Percentiles rank a stretch among this genome's conserved stretches.
Evolutionary conservation across 2,797 vertebrate genomes (phyloP).

Genomic region (Aulostomus chinensis): DNA sequence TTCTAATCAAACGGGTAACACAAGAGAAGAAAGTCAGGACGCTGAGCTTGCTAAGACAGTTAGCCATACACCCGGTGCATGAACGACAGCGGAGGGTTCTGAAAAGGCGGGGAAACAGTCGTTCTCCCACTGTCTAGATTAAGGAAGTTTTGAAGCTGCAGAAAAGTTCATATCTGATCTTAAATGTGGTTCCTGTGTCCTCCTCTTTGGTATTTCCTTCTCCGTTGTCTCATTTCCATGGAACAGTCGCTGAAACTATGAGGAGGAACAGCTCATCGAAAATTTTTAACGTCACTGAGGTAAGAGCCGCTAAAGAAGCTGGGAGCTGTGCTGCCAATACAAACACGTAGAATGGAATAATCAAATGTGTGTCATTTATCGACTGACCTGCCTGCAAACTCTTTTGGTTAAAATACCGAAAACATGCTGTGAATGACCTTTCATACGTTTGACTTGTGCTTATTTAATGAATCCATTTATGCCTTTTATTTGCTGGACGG

Average conservation of each 20-base stretch:
- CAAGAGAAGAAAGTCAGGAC: background rate
- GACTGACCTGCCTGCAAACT: no score
- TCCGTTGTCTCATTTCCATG: conserved; percentile 32
- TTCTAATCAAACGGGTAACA: no score
- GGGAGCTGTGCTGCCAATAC: no score
- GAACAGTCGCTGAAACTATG: conserved; percentile 39
- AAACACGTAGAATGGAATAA: no score
- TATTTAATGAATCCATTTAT: no score
- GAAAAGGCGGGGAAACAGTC: conserved; percentile 35
- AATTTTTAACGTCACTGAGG: conserved; percentile 67
- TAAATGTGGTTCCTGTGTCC: conserved; percentile 51
- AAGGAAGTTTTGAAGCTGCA: conserved; percentile 24
- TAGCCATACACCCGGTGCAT: no score
- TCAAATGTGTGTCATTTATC: no score
- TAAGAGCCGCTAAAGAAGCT: conserved; percentile 45
- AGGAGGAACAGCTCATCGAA: conserved; percentile 66
- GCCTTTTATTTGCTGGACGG: no score
- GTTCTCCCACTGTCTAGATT: conserved; percentile 17
- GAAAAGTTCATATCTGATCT: conserved; percentile 53
- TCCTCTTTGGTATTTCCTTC: conserved; percentile 52
- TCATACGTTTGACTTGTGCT: no score
- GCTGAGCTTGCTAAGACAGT: no score
- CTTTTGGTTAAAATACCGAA: no score
- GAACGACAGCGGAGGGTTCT: conserved; percentile 13
- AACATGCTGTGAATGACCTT: no score